Evolutionary conservation across 1,140 invertebrate genomes (phyloP).

Genomic region (Mya arenaria): DNA sequence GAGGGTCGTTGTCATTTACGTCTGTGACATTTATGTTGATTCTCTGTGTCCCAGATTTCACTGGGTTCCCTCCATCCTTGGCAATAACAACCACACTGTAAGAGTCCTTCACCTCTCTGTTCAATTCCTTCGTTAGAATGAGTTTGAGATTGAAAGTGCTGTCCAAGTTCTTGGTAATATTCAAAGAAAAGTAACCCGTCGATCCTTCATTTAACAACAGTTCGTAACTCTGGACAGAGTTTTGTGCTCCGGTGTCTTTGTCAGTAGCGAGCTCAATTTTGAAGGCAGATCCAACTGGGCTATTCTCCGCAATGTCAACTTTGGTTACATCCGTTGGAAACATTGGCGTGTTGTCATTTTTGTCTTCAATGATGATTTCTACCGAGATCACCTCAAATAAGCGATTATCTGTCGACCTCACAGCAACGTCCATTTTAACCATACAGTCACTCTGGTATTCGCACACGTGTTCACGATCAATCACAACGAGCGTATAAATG

Average conservation of each 20-base stretch:
- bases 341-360: slow-evolving; percentile 76
- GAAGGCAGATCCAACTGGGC: slow-evolving; percentile 61
- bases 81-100: slow-evolving; percentile 70
- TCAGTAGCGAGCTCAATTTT: slow-evolving; percentile 69
- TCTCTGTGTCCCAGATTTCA: slow-evolving; percentile 64
- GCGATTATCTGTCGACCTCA: slow-evolving; percentile 15
- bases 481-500: slow-evolving; percentile 30
- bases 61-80: slow-evolving; percentile 70
- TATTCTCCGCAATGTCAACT: slow-evolving; percentile 70
- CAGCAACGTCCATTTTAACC: slow-evolving; percentile 38
- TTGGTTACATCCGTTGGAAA: slow-evolving; percentile 65
- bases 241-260: slow-evolving; percentile 68
- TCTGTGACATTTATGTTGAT: slow-evolving; percentile 81
- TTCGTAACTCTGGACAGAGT: slow-evolving; percentile 68
- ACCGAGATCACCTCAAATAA: slow-evolving; percentile 52
- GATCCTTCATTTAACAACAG: slow-evolving; percentile 52
- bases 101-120: slow-evolving; percentile 68
- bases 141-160: slow-evolving; percentile 69
- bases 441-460: slow-evolving; percentile 20
- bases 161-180: slow-evolving; percentile 62
- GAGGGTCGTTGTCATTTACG: slow-evolving; percentile 83
- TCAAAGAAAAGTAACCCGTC: slow-evolving; percentile 61
- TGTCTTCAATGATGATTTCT: slow-evolving; percentile 63
- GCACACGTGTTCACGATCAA: slow-evolving; percentile 41
- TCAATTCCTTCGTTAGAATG: slow-evolving; percentile 63